Base-by-base conservation (phyloP, 2,797 vertebrate species). In the Falco rusticolus region DNA sequence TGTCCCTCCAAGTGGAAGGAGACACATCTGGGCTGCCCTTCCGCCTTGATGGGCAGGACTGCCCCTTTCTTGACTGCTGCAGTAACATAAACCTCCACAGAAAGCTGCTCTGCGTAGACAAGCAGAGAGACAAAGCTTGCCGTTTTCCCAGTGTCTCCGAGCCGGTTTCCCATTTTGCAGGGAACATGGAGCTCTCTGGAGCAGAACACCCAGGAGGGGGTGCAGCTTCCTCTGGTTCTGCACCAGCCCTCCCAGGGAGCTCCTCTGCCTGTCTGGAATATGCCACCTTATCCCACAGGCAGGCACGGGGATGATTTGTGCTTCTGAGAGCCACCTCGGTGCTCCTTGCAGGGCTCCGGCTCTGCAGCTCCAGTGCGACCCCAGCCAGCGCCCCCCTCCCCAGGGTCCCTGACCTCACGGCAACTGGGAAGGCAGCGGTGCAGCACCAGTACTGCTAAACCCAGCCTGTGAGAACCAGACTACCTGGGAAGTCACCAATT, bases 241-340 rank as follows among this genome's bases (percentile, higher is more conserved):
- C 94, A 91, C 19, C 85, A 95, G 89, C 90, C 88, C 92, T 91
- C 89, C 72, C 88, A 77, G 85, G 77, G 63, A 82, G 90, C 83
- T 84, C 63, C 88, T 56, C 80, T 5, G 51, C 89, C 74, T 63
- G 51, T 16, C 87, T 71, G 89, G 75, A 94, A 41, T 9, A 68
- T 8, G 78, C 59, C 68, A 5, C 45, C 13, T 60, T 79, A 63
- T 90, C 87, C 90, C 90, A 13, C 59, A 25, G 88, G 76, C 86
- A 61, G 82, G 82, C 87, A 12, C 4, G 8, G 91, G 11, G 57
- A 11, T 69, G 87, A 25, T 91, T 83, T 51, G 90, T 57, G 93
- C 68, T 53, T 12, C 66, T 48, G 85, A 48, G 71, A 90, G 84
- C 64, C 59, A 0, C 72, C n/a, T 79, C 15, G 43, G 20, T 89